phyloP scores from a whole-genome alignment of 2,888 invertebrate genomes.

The Myopa testacea region DNA sequence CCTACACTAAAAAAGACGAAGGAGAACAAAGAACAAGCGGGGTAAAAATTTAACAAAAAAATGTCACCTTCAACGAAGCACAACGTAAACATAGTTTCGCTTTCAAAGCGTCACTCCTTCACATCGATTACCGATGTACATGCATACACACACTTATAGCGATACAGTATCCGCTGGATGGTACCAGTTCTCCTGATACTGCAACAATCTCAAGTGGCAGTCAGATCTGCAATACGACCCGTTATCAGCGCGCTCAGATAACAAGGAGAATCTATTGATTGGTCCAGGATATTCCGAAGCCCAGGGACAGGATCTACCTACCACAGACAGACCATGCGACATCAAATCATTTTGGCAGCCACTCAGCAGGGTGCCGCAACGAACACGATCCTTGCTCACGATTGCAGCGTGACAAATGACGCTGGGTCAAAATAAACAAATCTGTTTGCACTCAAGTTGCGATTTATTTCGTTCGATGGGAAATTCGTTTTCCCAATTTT shows the following conservation, averaged over 20 bases:
- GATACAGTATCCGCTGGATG: neutral
- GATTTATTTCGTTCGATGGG: conserved; percentile 43
- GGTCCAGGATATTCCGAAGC: neutral
- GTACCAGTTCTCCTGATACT: neutral
- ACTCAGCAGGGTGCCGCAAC: conserved; percentile 32
- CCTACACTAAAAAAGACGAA: neutral
- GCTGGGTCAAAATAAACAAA: conserved; percentile 56
- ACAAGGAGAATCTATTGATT: conserved; percentile 1
- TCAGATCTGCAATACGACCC: conserved; percentile 15
- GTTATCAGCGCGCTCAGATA: conserved; percentile 11
- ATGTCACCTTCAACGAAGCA: conserved; percentile 26
- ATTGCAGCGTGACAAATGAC: conserved; percentile 53
- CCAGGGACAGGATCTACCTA: conserved; percentile 38
- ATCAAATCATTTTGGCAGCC: conserved; percentile 34
- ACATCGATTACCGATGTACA: conserved; percentile 59
- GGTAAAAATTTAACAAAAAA: neutral
- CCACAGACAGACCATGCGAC: conserved; percentile 41
- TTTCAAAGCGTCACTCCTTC: conserved; percentile 50
- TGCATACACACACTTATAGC: too few species aligned
- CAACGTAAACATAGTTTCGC: conserved; percentile 62
- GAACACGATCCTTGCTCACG: neutral
- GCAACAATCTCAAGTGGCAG: conserved; percentile 24
- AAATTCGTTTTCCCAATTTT: conserved; percentile 24
- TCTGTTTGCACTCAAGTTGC: conserved; percentile 54
- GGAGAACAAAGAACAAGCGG: neutral